Evolutionary conservation across 2,888 invertebrate species (phyloP).

Genomic region (Aporophyla nigra): DNA sequence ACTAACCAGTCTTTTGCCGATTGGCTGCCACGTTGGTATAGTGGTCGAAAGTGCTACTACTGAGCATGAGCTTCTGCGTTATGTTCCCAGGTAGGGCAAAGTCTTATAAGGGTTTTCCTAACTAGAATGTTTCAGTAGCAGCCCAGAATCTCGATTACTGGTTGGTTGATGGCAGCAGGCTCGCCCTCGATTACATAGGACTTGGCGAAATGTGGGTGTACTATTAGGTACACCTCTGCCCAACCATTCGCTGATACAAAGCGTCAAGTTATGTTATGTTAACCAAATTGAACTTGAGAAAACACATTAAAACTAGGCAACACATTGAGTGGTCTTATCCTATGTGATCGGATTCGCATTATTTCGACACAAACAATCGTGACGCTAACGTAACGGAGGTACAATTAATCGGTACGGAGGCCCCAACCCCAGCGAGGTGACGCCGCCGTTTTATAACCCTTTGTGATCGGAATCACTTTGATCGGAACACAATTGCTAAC

Average conservation of each 20-base stretch:
- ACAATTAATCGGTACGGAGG: slow-evolving; percentile 82
- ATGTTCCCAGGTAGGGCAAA: no score
- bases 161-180: no score
- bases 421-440: slow-evolving; percentile 76
- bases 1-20: slow-evolving; percentile 11
- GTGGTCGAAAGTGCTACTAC: no score
- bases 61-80: no score
- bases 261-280: not conserved
- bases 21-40: no score
- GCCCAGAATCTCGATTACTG: no score
- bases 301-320: slow-evolving; percentile 55
- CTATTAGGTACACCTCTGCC: no score
- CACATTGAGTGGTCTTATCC: slow-evolving; percentile 53
- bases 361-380: slow-evolving; percentile 71
- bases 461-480: slow-evolving; percentile 87
- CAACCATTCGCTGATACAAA: no score
- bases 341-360: slow-evolving; percentile 64
- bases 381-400: slow-evolving; percentile 69
- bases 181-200: no score
- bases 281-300: slow-evolving; percentile 43
- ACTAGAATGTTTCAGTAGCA: no score
- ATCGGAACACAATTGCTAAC: slow-evolving; percentile 81
- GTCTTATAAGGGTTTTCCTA: no score
- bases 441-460: slow-evolving; percentile 85
- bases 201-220: no score